Evolutionary conservation across 2,888 invertebrate species (phyloP), one percentile per base, ranked within the genome.

Genomic region (Cantharis flavilabris): DNA sequence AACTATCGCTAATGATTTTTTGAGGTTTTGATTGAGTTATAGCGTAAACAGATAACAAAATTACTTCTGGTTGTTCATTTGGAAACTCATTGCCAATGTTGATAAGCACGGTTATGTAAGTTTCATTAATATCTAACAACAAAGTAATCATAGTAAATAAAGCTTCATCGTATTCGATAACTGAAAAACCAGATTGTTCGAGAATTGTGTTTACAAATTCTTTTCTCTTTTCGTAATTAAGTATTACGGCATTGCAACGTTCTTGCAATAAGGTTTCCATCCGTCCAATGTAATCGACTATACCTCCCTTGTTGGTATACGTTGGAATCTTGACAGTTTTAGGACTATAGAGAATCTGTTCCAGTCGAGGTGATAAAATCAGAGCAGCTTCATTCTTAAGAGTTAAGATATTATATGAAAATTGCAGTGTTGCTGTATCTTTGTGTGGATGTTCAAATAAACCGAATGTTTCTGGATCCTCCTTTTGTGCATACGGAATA

Each of bases 91-190:
- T 85, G 91, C 91, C 90, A 82, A 91, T 88, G 78, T 88, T 89
- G 80, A 93, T 90, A 80, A 90, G 89, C 26, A 93, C 87, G 70
- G 93, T 89, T 88, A 92, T 93, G 85, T 91, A 91, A 84, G 92
- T 92, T 84, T 91, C 90, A 83, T 92, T 90, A 86, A 91, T 90
- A 86, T 92, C 91, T 86, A 92, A 91, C 26, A 93, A 85, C 82
- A 93, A 91, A 16, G 90, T 90, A 16, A 92, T 90, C 79, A 87
- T 88, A 14, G 84, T 84, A 83, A 89, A 90, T 7, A 83, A 83
- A 49, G 87, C 85, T 71, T 86, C 85, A 84, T 91, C 91, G 84
- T 90, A 91, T 82, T 91, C 91, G 23, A 91, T 77, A 62, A 90
- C 85, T 72, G 87, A 87, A 72, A 87, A 85, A 70, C 88, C 88